These are phyloP conservation scores for Pseudomyrmex cubaensis DNA, from an alignment of 1,140 invertebrate species.

Conservation along the genomic window DNA sequence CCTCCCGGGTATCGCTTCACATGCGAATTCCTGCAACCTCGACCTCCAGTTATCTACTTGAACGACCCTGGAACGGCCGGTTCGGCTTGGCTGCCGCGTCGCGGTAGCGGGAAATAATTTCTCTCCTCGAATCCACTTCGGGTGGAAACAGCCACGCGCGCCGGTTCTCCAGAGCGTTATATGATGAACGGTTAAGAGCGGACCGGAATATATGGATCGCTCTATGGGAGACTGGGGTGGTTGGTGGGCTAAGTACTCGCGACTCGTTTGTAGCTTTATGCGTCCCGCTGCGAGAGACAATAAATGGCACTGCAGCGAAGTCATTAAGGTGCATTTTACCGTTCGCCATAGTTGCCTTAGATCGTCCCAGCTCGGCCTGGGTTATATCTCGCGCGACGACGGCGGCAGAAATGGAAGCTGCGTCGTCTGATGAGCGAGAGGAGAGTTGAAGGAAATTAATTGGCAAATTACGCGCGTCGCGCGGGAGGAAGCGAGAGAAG, in stretches of 20 bases:
- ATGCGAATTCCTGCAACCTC: slow-evolving; percentile 7
- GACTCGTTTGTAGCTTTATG: slow-evolving; percentile 12
- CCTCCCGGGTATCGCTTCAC: not conserved
- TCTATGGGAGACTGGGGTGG: not conserved
- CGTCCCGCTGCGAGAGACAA: slow-evolving; percentile 48
- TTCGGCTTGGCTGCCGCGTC: slow-evolving; percentile 16
- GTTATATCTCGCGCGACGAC: slow-evolving; percentile 30
- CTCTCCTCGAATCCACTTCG: slow-evolving; percentile 28
- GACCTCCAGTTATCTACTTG: slow-evolving; percentile 40
- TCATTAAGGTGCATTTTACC: slow-evolving; percentile 58
- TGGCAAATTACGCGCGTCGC: slow-evolving; percentile 44
- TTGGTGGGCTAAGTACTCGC: slow-evolving; percentile 31
- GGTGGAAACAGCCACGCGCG: slow-evolving; percentile 20
- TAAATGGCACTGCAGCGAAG: slow-evolving; percentile 20
- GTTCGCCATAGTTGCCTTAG: not conserved
- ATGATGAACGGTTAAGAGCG: not conserved
- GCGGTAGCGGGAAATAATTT: slow-evolving; percentile 43
- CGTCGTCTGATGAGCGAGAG: slow-evolving; percentile 17
- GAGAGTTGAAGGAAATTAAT: slow-evolving; percentile 59
- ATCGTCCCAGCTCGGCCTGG: not conserved
- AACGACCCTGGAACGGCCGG: slow-evolving; percentile 17
- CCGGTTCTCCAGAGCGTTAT: not conserved
- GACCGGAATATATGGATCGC: not conserved
- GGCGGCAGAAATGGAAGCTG: slow-evolving; percentile 46
- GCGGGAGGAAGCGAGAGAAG: not conserved